Conservation (phyloP, 2,888 invertebrate species). For the Acanthopleura granulata region DNA sequence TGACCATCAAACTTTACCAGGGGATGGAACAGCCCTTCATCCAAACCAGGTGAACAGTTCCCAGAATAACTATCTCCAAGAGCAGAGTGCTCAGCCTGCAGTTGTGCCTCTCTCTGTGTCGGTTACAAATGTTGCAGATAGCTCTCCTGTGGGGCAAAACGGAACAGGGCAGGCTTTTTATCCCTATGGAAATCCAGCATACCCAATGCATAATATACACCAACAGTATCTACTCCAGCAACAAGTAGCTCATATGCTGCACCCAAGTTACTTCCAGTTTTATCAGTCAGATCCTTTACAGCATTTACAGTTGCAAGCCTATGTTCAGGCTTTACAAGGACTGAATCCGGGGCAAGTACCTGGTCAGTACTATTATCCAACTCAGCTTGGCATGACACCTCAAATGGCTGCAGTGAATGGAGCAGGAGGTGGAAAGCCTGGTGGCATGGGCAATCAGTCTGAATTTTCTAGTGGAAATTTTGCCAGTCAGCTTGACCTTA, state of each 20-base stretch:
- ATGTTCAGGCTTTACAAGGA: not conserved
- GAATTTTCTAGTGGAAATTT: not conserved
- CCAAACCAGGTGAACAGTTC: slow-evolving; percentile 1
- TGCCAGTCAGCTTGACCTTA: not conserved
- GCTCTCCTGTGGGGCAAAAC: not conserved
- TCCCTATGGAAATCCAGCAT: slow-evolving; percentile 17
- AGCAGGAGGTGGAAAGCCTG: not conserved
- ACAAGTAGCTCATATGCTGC: slow-evolving; percentile 14
- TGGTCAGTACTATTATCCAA: not conserved
- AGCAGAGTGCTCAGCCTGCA: slow-evolving; percentile 14
- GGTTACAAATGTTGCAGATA: slow-evolving; percentile 4
- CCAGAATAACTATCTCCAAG: not conserved
- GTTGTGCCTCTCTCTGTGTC: not conserved
- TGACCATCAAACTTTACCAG: slow-evolving; percentile 5
- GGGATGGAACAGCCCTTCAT: slow-evolving; percentile 11
- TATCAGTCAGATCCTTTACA: slow-evolving; percentile 7
- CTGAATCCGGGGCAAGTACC: not conserved
- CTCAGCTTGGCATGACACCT: not conserved
- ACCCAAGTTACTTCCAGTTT: slow-evolving; percentile 4
- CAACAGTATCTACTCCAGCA: slow-evolving; percentile 8
- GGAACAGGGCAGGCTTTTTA: slow-evolving; percentile 7
- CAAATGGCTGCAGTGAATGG: not conserved
- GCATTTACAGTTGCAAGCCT: not conserved
- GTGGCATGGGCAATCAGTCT: not conserved
- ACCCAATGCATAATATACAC: slow-evolving; percentile 2